Conservation (phyloP, 2,113 vertebrate genomes). For the Equus przewalskii region DNA sequence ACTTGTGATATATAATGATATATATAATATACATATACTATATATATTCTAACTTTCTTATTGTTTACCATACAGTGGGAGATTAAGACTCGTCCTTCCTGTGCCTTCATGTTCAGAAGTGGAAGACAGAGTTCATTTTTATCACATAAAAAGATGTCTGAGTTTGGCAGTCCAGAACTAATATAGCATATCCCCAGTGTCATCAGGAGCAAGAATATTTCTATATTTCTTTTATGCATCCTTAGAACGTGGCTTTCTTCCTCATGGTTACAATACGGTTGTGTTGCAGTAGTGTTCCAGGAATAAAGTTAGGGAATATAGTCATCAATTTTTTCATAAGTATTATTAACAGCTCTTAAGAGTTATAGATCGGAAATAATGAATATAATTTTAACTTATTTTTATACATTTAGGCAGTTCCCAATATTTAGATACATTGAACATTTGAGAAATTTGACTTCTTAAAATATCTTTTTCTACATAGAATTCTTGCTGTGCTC, state of each 20-base stretch:
- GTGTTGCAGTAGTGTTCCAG: background rate
- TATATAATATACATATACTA: background rate
- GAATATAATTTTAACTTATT: background rate
- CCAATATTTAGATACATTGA: background rate
- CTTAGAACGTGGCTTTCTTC: background rate
- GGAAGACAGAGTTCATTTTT: background rate
- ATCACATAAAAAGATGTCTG: background rate
- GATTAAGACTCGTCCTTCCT: background rate
- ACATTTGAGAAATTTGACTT: background rate
- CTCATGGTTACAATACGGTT: background rate
- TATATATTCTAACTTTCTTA: background rate
- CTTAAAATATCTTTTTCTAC: conserved; percentile 14
- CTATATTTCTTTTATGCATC: background rate
- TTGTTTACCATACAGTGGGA: background rate
- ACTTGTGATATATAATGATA: background rate
- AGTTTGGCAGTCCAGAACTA: background rate
- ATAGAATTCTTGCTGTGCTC: background rate
- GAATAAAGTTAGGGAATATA: background rate
- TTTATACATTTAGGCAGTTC: background rate
- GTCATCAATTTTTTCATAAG: background rate
- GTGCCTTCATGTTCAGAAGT: background rate
- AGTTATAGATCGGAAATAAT: background rate
- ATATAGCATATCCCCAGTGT: background rate
- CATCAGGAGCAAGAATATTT: background rate
- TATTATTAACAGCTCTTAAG: background rate